Evolutionary conservation across 2,888 invertebrate genomes (phyloP).

Genomic region (Anorthoa munda): DNA sequence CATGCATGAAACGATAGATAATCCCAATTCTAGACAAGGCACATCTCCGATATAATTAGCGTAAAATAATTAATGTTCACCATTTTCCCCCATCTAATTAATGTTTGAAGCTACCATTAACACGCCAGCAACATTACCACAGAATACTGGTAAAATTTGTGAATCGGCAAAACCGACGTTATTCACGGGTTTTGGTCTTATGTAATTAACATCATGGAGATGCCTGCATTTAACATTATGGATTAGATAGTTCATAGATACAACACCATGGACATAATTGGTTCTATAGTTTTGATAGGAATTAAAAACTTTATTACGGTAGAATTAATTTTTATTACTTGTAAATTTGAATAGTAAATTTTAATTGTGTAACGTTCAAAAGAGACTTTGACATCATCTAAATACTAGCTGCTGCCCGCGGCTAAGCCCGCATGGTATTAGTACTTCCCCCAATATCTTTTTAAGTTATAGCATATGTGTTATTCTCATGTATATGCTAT

Average conservation of each 20-base stretch:
- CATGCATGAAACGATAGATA: background rate
- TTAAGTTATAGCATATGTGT: too few relatives aligned
- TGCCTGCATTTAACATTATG: constrained; percentile 8
- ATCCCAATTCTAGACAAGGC: constrained; percentile 1
- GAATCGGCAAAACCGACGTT: background rate
- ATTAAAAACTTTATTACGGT: too few relatives aligned
- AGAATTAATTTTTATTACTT: too few relatives aligned
- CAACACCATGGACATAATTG: background rate
- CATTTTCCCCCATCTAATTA: constrained; percentile 31
- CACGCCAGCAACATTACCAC: constrained; percentile 20
- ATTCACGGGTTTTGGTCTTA: constrained; percentile 1
- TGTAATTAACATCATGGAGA: constrained; percentile 7
- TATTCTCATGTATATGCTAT: too few relatives aligned
- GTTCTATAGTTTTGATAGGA: background rate
- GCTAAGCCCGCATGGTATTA: too few relatives aligned
- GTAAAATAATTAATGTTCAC: constrained; percentile 8
- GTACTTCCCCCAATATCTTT: too few relatives aligned
- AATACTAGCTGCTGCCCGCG: too few relatives aligned
- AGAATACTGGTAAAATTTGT: constrained; percentile 14
- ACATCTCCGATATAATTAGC: constrained; percentile 10
- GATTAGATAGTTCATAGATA: background rate
- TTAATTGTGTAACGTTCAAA: too few relatives aligned
- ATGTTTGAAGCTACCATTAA: constrained; percentile 8
- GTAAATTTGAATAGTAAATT: too few relatives aligned
- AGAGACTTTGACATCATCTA: too few relatives aligned